phyloP scores from a whole-genome alignment of 1,140 invertebrate genomes.

The Brachionus calyciflorus region DNA sequence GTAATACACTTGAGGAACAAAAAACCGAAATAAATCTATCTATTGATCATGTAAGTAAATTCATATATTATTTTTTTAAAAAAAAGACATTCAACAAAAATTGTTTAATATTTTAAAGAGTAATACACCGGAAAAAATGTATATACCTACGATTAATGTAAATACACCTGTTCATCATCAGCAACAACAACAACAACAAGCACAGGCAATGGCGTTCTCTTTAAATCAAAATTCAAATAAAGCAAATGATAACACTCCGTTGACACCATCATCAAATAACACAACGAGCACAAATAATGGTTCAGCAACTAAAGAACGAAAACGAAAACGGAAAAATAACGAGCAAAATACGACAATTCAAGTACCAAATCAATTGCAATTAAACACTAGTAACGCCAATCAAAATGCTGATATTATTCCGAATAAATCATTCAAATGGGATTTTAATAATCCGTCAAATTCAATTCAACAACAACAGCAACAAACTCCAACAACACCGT shows the following conservation, averaged over 20 bases:
- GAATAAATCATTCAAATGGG: constrained; percentile 40
- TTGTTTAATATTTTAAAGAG: constrained; percentile 10
- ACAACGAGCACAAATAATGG: background rate
- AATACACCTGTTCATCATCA: constrained; percentile 27
- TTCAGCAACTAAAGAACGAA: constrained; percentile 37
- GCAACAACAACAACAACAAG: constrained; percentile 22
- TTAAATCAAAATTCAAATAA: constrained; percentile 36
- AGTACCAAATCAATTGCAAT: background rate
- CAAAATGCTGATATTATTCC: background rate
- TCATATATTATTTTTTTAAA: background rate
- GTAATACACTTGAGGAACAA: constrained; percentile 41
- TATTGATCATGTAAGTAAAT: constrained; percentile 19
- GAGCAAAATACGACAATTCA: background rate
- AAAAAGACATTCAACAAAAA: no score
- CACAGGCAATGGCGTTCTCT: constrained; percentile 8
- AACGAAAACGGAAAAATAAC: constrained; percentile 40
- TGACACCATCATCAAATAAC: constrained; percentile 5
- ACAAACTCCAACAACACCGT: background rate
- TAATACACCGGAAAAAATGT: constrained; percentile 46
- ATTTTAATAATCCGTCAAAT: background rate
- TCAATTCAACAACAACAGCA: no score
- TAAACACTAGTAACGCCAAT: background rate
- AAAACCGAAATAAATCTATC: constrained; percentile 37
- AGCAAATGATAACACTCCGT: background rate
- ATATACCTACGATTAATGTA: constrained; percentile 34